Conservation (phyloP, 1,140 invertebrate species). For the Melitaea cinxia region DNA sequence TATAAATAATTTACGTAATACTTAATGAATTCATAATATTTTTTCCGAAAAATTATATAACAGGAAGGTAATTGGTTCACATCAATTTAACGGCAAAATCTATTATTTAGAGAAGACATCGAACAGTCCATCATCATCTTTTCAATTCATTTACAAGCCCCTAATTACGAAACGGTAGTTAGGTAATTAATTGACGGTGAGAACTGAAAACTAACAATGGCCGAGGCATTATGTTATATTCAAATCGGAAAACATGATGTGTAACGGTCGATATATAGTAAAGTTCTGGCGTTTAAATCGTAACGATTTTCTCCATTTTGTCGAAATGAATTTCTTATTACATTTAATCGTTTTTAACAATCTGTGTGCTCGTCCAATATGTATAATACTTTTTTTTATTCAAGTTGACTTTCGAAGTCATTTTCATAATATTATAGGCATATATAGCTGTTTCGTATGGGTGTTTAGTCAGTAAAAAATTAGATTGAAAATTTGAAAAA, state of each 20-base stretch:
- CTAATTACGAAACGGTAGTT: conserved; percentile 69
- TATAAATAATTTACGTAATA: no score
- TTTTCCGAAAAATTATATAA: no score
- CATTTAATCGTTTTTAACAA: not conserved
- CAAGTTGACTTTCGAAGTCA: not conserved
- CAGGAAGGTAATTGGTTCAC: conserved; percentile 18
- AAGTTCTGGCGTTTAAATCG: not conserved
- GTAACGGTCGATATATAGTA: conserved; percentile 38
- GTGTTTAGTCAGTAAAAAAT: no score
- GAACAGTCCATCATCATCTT: conserved; percentile 61
- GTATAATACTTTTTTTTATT: not conserved
- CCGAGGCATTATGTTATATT: conserved; percentile 45
- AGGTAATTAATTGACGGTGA: conserved; percentile 73
- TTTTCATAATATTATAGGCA: no score
- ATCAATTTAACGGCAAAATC: conserved; percentile 47
- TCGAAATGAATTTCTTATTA: not conserved
- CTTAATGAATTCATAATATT: no score
- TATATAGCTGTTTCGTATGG: no score
- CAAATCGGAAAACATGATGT: conserved; percentile 45
- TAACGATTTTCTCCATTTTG: conserved; percentile 2
- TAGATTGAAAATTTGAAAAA: no score
- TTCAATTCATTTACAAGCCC: conserved; percentile 65
- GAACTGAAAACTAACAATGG: conserved; percentile 74
- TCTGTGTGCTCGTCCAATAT: not conserved
- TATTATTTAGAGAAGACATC: conserved; percentile 61